Evolutionary conservation across 2,888 invertebrate genomes (phyloP).

Genomic region (Melanophora roralis): DNA sequence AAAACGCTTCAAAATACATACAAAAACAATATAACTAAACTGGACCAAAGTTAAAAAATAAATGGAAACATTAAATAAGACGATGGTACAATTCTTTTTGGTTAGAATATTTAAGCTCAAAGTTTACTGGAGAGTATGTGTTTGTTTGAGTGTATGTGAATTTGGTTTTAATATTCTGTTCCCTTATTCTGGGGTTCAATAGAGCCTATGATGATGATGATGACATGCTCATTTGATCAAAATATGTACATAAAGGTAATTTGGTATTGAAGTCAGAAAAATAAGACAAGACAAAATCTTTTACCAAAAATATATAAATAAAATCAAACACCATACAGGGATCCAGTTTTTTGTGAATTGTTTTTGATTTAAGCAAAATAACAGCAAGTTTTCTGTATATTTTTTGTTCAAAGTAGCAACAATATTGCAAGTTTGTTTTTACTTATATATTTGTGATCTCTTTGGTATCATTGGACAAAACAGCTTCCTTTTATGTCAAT

Average conservation of each 20-base stretch:
- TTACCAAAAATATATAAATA: slow-evolving; percentile 3
- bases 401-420: slow-evolving; percentile 19
- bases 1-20: not conserved
- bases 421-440: slow-evolving; percentile 38
- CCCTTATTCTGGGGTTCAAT: slow-evolving; percentile 59
- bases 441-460: not conserved
- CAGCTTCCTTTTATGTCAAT: slow-evolving; percentile 60
- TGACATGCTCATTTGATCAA: slow-evolving; percentile 67
- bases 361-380: slow-evolving; percentile 49
- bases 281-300: slow-evolving; percentile 47
- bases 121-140: not conserved
- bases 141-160: slow-evolving; percentile 21
- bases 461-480: slow-evolving; percentile 55
- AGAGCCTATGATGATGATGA: slow-evolving; percentile 65
- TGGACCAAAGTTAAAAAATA: slow-evolving; percentile 39
- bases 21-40: slow-evolving; percentile 16
- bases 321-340: slow-evolving; percentile 48
- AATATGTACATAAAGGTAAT: slow-evolving; percentile 61
- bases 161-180: slow-evolving; percentile 13
- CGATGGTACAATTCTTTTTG: slow-evolving; percentile 40
- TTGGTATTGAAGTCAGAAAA: slow-evolving; percentile 43
- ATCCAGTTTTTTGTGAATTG: slow-evolving; percentile 56
- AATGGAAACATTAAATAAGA: slow-evolving; percentile 16
- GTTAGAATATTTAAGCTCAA: slow-evolving; percentile 6
- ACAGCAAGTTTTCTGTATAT: slow-evolving; percentile 44